Conservation (phyloP, 2,113 vertebrate genomes). For the Bubo scandiacus region DNA sequence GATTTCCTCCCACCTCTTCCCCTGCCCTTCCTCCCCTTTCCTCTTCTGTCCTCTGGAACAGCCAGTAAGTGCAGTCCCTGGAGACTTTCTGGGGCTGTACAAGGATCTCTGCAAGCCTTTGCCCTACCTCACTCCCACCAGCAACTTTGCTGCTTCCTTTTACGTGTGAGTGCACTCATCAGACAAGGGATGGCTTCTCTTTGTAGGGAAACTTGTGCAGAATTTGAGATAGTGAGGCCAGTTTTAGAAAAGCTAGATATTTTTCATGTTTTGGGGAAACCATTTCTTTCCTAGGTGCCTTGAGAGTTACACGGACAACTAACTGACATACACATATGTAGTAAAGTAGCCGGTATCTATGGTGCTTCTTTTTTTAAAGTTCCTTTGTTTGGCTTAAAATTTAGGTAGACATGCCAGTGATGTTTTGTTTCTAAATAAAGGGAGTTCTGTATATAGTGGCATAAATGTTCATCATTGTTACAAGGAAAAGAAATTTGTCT, state of each 20-base stretch:
- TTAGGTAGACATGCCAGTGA: not conserved
- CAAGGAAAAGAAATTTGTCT: not conserved
- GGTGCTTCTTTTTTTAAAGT: not conserved
- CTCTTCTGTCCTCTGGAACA: not conserved
- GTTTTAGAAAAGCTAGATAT: not conserved
- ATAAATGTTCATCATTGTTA: not conserved
- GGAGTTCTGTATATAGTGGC: not conserved
- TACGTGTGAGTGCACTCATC: not conserved
- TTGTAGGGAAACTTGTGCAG: not conserved
- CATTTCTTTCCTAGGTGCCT: not conserved
- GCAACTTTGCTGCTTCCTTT: not conserved
- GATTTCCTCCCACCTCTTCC: conserved; percentile 26
- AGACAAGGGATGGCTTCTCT: not conserved
- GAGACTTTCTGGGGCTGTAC: not conserved
- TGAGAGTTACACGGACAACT: not conserved
- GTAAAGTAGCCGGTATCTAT: not conserved
- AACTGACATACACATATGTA: not conserved
- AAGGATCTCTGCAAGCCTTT: conserved; percentile 13
- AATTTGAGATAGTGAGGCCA: not conserved
- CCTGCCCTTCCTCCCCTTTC: conserved; percentile 23
- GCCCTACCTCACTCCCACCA: not conserved
- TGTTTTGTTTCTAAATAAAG: not conserved
- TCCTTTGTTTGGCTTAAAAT: not conserved
- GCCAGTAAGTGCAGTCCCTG: not conserved
- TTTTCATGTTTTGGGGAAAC: not conserved